Evolutionary conservation across 1,140 invertebrate species (phyloP), one percentile per base, ranked within the genome.

Genomic region (Heliothis subflexa): DNA sequence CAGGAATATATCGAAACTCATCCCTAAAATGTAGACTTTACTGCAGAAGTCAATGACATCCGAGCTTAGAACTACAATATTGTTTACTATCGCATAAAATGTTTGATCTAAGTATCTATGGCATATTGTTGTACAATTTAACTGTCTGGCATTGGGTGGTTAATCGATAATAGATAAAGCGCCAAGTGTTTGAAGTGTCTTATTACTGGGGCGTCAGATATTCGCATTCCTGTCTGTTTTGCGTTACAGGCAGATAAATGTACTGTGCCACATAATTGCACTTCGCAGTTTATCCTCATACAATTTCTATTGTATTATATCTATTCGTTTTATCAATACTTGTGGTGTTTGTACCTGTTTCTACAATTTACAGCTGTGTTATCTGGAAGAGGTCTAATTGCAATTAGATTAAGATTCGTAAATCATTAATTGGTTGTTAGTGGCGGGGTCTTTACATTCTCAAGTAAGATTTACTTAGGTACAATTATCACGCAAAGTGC

Each of bases 181-280:
- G 83, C 79, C 86, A 88, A 89, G 86, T 88, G 88, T 86, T 88
- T 82, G 55, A 25, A 79, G 88, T 89, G 89, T 90, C 85, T 89
- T 83, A 89, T 92, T 92, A 90, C 88, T 64, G 86, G 86, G 88
- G 89, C 87, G 86, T 88, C 78, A 40, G 70, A 77, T 78, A 59
- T 72, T 81, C 77, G 81, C 87, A 85, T 89, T 89, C 84, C 83
- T 81, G 81, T 81, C 78, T 87, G 81, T 84, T 85, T 81, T 80
- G 78, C 82, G 62, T 47, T 47, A 70, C 54, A 61, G 78, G 57
- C 50, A 55, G 72, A 84, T 78, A 80, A 82, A 57, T 79, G 74
- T 61, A 66, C 78, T 70, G 62, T 57, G 71, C 50, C 55, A 71
- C 71, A 40, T 54, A 54, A 59, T 59, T 59, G 55, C 25, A 16